Evolutionary conservation across 1,140 invertebrate species (phyloP), one percentile per base, ranked within the genome.

Genomic region (Cataglyphis hispanica): DNA sequence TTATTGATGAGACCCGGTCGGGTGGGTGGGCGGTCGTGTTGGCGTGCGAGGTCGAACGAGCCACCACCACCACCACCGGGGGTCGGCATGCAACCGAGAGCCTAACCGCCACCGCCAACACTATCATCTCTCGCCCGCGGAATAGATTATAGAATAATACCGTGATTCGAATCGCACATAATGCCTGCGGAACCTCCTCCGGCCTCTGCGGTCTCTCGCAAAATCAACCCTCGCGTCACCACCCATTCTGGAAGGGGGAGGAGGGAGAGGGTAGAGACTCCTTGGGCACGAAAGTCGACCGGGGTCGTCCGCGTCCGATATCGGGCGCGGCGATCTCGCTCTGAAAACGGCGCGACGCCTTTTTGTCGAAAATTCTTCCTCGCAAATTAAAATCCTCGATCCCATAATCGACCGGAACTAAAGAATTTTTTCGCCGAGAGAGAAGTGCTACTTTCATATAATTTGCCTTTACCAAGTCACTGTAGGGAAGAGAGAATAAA

Each of bases 91-190:
- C 91, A 91, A 92, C 74, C 91, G 83, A 81, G 80, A 81, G 80
- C 84, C 89, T 91, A 91, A 90, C 88, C 78, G 76, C 90, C 72
- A 86, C 88, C 84, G 85, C 84, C 88, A 76, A 88, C 90, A 89
- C 89, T 92, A 90, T 92, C 86, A 90, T 92, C 89, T 50, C 46
- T 50, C 46, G 46, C 67, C 72, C 87, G 69, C 74, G 83, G 87
- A 90, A 91, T 92, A 91, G 90, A 91, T 92, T 91, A 93, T 91
- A 86, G 86, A 89, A 89, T 91, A 92, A 90, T 92, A 88, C 81
- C 83, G 61, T 84, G 88, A 91, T 90, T 88, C 86, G 84, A 86
- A 89, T 92, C 88, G 13, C 46, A 63, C 87, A 85, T 90, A 91
- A 92, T 92, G 77, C 66, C 87, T 60, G 75, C 66, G 67, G 81